Evolutionary conservation across 2,888 invertebrate species (phyloP).

Genomic region (Tetheella fluctuosa): DNA sequence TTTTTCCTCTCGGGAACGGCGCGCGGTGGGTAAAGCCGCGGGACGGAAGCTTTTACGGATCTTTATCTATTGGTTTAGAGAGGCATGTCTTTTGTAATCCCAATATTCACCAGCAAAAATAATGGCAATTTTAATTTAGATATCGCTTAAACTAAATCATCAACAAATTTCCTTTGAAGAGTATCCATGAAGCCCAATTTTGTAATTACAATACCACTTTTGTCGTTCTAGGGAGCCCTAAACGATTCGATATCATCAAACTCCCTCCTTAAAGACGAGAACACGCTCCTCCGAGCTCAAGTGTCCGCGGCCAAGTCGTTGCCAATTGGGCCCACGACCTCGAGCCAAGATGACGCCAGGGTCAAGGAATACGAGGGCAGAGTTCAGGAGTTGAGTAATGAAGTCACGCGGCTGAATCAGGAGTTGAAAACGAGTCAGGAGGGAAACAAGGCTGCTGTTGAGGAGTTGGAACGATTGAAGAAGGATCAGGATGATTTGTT

Average conservation of each 20-base stretch:
- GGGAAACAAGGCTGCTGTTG: conserved; percentile 37
- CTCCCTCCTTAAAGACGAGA: conserved; percentile 92
- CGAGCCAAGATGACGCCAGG: conserved; percentile 20
- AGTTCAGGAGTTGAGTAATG: conserved; percentile 44
- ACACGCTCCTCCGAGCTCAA: conserved; percentile 91
- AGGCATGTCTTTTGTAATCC: too few species aligned
- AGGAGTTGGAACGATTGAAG: conserved; percentile 86
- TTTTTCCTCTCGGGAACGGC: too few species aligned
- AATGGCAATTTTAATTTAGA: too few species aligned
- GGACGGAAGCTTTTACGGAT: too few species aligned
- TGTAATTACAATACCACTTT: too few species aligned
- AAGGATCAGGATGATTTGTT: conserved; percentile 97
- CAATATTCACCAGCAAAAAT: too few species aligned
- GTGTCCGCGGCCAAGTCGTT: conserved; percentile 71
- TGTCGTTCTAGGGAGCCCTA: conserved; percentile 66
- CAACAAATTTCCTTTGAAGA: too few species aligned
- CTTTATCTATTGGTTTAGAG: too few species aligned
- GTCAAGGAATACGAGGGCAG: conserved; percentile 38
- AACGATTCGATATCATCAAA: conserved; percentile 88
- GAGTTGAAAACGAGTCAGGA: conserved; percentile 46
- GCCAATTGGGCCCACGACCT: conserved; percentile 15
- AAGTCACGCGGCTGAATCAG: conserved; percentile 42
- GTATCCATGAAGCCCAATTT: too few species aligned
- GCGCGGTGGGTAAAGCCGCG: too few species aligned
- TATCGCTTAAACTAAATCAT: too few species aligned